Percentiles rank a stretch among this genome's conserved stretches.
phyloP scores from a whole-genome alignment of 1,140 invertebrate genomes.

The Aricia agestis region DNA sequence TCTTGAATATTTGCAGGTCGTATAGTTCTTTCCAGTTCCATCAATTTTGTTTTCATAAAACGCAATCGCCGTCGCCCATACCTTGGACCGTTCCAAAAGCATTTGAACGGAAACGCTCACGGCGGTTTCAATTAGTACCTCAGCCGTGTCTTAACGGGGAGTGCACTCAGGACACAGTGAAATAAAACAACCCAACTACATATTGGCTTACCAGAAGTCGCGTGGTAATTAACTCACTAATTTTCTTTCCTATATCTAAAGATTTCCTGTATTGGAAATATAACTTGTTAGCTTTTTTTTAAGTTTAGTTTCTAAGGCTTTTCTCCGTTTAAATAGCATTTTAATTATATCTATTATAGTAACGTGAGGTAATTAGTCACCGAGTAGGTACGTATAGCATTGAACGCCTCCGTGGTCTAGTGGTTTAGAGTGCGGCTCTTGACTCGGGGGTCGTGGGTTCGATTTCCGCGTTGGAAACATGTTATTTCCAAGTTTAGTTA shows the following conservation, averaged over 20 bases:
- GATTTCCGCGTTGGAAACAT: too few relatives aligned
- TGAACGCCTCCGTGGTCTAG: too few relatives aligned
- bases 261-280: neutral
- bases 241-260: neutral
- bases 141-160: slow-evolving; percentile 22
- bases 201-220: neutral
- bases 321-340: too few relatives aligned
- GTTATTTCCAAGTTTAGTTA: too few relatives aligned
- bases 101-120: slow-evolving; percentile 34
- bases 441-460: too few relatives aligned
- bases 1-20: too few relatives aligned
- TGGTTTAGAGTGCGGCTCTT: too few relatives aligned
- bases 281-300: neutral
- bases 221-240: neutral
- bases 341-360: too few relatives aligned
- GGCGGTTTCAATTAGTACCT: slow-evolving; percentile 37
- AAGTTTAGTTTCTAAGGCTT: neutral
- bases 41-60: neutral
- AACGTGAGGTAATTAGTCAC: too few relatives aligned
- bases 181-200: slow-evolving; percentile 21
- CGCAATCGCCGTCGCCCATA: neutral
- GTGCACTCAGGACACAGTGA: slow-evolving; percentile 22
- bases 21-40: too few relatives aligned
- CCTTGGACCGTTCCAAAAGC: slow-evolving; percentile 4
- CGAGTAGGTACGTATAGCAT: too few relatives aligned